Base-by-base conservation (phyloP, 2,797 vertebrate species). In the Tokudaia muenninki region DNA sequence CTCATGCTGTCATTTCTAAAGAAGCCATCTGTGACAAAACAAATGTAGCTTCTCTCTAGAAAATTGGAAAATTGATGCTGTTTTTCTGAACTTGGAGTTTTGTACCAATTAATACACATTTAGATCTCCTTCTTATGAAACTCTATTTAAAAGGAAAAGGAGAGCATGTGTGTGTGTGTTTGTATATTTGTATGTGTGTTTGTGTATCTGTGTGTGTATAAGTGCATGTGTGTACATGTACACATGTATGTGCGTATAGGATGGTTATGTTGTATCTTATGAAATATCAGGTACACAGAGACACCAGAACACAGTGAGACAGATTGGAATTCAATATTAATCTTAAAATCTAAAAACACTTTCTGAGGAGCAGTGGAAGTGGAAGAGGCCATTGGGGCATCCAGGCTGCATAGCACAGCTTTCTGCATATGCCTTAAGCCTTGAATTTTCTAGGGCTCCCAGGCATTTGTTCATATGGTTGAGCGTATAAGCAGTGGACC, bases 91-190 rank as follows among this genome's bases (percentile, higher is more conserved):
- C 47, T 70, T n/a, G 47, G 59, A 89, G 6, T 87, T 95, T 78
- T 80, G 19, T 79, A 94, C 26, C 37, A 31, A 94, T 96, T 10
- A n/a, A n/a, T 55, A 84, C 63, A 77, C 37, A 95, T 6, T 77
- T 72, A 44, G 61, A 26, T 92, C 5, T 74, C 82, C 41, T 24
- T 86, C 94, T 87, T 37, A 74, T 72, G 75, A 94, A 83, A 74
- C 65, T 91, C 17, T 94, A 87, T 80, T 94, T 81, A 87, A 92
- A 96, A 52, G 37, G 52, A 79, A 90, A 95, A 81, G 34, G 34
- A 91, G 77, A 82, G 29, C 11, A 22, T 4, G 31, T 57, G 17
- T 61, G 19, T 89, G 87, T 55, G 9, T 52, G 26, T 59, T 16
- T 78, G 31, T 55, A 24, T 26, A 3, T 26, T 3, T 55, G 5